Base-by-base conservation (phyloP, 2,888 invertebrate species). In the Ctena decussata region DNA sequence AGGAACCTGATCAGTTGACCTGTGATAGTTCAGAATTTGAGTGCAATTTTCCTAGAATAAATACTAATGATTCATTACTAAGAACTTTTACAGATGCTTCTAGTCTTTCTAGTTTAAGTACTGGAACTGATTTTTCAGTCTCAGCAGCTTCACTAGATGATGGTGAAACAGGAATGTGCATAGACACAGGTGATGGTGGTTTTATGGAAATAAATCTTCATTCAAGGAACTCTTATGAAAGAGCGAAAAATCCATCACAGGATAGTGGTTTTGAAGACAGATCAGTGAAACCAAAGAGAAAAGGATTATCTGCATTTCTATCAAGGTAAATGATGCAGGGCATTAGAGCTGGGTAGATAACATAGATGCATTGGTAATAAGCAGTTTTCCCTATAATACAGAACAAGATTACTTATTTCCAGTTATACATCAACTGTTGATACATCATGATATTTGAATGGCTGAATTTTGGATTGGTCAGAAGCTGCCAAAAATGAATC, bases 61-160 rank as follows among this genome's bases (percentile, higher is more conserved):
- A 90, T 78, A 90, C 91, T 11, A 87, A 89, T 82, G 93, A 92
- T 82, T 92, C 92, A 1, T 81, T 92, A 53, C 57, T 91, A 21
- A 75, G 92, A 82, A 88, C 91, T 49, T 93, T 92, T 80, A 92
- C 91, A 80, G 94, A 94, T 90, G 92, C 92, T 69, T 94, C 94
- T 57, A 94, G 94, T 92, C 91, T 95, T 79, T 94, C 94, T 44
- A 95, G 94, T 90, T 79, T 95, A 35, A 94, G 94, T 81, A 94
- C 94, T 73, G 93, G 93, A 32, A 95, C 94, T 46, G 94, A 94
- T 74, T 93, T 94, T 80, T 94, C 94, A 37, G 90, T 93, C 37
- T 94, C 94, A 11, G 93, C 94, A 53, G 91, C 93, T 6, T 94
- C 94, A 24, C 79, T 92, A 18, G 92, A 91, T 74, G 95, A 94